A percentile compares a stretch with the other conserved stretches of the same genome.
phyloP scores from a whole-genome alignment of 1,140 invertebrate species.

The Maconellicoccus hirsutus region DNA sequence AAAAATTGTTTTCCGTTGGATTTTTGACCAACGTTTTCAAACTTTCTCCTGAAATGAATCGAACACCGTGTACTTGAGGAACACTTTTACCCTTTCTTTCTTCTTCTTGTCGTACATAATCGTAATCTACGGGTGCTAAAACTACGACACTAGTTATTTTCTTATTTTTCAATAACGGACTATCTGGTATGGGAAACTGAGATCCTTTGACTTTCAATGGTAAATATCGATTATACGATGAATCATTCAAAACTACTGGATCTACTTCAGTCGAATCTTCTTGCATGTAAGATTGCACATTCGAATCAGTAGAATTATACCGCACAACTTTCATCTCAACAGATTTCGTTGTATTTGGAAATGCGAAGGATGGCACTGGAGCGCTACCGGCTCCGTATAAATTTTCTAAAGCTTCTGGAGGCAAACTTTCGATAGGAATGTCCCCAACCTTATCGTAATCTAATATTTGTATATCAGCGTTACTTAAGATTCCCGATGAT shows the following conservation, averaged over 20 bases:
- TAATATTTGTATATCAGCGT: constrained; percentile 71
- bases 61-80: constrained; percentile 38
- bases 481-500: constrained; percentile 71
- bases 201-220: constrained; percentile 69
- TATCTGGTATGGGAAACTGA: constrained; percentile 68
- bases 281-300: constrained; percentile 58
- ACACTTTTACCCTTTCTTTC: constrained; percentile 27
- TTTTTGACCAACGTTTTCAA: constrained; percentile 61
- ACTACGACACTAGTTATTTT: constrained; percentile 70
- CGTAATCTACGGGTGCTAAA: constrained; percentile 61
- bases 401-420: constrained; percentile 72
- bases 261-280: constrained; percentile 57
- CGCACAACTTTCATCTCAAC: constrained; percentile 75
- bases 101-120: constrained; percentile 37
- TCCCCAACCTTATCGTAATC: constrained; percentile 82
- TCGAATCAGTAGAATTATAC: constrained; percentile 57
- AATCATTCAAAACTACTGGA: constrained; percentile 55
- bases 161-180: constrained; percentile 53
- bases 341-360: constrained; percentile 25
- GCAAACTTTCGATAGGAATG: constrained; percentile 65
- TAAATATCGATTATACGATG: constrained; percentile 66
- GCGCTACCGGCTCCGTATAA: constrained; percentile 57
- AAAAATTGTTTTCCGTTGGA: constrained; percentile 61
- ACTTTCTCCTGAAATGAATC: constrained; percentile 48
- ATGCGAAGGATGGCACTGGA: constrained; percentile 30